These are phyloP conservation scores for Athene noctua DNA, from an alignment of 2,113 vertebrate species.

Conservation along the genomic window DNA sequence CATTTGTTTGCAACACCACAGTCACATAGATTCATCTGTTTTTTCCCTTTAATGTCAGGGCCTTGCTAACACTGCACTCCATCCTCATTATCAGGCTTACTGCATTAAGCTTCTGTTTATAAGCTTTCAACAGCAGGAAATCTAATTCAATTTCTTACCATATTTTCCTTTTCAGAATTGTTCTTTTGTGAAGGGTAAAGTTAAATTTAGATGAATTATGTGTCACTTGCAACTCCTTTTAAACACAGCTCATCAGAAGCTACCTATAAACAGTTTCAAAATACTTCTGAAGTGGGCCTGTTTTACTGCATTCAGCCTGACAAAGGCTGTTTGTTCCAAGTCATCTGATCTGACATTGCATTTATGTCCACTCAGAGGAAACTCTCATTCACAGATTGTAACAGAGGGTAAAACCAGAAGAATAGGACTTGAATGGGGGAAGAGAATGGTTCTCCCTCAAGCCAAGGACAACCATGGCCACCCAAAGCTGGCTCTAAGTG, in stretches of 20 bases:
- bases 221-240: background rate
- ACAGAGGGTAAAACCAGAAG: background rate
- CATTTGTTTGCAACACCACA: background rate
- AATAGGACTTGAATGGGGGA: background rate
- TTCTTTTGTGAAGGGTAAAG: slow-evolving; percentile 1
- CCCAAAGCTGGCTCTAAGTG: background rate
- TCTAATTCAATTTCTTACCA: background rate
- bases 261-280: background rate
- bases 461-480: background rate
- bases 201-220: background rate
- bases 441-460: background rate
- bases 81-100: slow-evolving; percentile 6
- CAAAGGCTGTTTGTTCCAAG: background rate
- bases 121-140: slow-evolving; percentile 15
- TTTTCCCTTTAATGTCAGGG: slow-evolving; percentile 3
- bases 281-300: background rate
- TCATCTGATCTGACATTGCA: background rate
- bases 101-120: background rate
- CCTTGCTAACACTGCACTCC: background rate
- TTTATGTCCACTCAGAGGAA: background rate
- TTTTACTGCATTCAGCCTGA: background rate
- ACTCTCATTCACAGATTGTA: background rate
- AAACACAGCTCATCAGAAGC: background rate
- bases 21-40: background rate
- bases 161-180: background rate